Evolutionary conservation across 2,888 invertebrate species (phyloP), one percentile per base, ranked within the genome.

Genomic region (Chalcis sispes): DNA sequence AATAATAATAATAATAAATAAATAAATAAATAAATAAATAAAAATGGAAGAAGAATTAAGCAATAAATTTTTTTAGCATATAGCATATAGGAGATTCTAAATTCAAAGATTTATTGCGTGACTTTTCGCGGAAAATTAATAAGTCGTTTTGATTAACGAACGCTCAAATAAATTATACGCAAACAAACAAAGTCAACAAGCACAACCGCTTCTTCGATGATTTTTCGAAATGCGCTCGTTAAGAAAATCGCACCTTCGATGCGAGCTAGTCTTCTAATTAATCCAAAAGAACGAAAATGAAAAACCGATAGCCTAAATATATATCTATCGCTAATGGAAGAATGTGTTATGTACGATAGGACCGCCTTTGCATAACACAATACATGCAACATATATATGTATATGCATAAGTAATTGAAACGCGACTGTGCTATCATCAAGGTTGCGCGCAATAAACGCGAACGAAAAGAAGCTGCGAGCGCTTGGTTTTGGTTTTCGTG

Each of bases 381-480:
- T 15, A 20, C 50, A 59, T 61, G 61, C 70, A 61, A 40, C 52
- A 23, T 36, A 50, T 40, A 61, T 61, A 40, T 61, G 40, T 69
- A 40, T 40, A 23, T 36, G 59, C 52, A 61, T 61, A 40, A 70
- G 40, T 69, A 69, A 69, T 69, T 58, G 69, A 32, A 48, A 46
- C 58, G 36, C 27, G 70, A 59, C 50, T 61, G n/a, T 36, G 70
- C 18, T 50, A 61, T 50, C 50, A 48, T 70, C 70, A 70, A 70
- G 70, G 70, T 61, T 61, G 40, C 62, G 18, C 25, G 10, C n/a
- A 25, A 56, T 29, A 23, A n/a, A 4, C 4, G 29, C 66, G 64
- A 8, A 3, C 8, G 15, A 42, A n/a, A n/a, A 42, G 42, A 42
- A 42, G 15, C 42, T 13, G 15, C 42, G 15, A 4, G 2, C 15